A percentile compares a stretch with the other conserved stretches of the same genome.
phyloP scores from a whole-genome alignment of 2,888 invertebrate species.

The Drosophila peninsularis region DNA sequence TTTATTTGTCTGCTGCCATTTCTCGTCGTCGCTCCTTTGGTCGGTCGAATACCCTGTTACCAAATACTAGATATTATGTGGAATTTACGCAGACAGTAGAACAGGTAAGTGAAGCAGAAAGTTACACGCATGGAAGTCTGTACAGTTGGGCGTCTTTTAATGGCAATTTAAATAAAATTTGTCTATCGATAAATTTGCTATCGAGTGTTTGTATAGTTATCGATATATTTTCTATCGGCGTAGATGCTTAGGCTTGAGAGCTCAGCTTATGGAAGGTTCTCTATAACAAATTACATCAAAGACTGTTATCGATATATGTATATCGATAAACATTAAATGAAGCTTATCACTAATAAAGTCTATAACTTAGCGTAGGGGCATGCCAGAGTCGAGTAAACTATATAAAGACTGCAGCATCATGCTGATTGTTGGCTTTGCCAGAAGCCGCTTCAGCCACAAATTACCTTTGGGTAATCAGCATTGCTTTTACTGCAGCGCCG shows the following conservation, averaged over 20 bases:
- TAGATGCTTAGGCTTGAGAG: too few relatives aligned
- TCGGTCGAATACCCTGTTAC: constrained; percentile 39
- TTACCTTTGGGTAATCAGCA: constrained; percentile 77
- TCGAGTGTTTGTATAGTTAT: background rate
- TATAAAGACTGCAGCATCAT: background rate
- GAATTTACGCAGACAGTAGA: background rate
- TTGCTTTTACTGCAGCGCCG: constrained; percentile 44
- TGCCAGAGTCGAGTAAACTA: background rate
- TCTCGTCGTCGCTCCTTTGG: constrained; percentile 22
- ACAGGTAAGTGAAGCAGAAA: constrained; percentile 1
- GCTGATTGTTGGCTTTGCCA: constrained; percentile 9
- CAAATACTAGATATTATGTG: background rate
- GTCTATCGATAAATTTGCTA: background rate
- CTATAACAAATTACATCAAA: too few relatives aligned
- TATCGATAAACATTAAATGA: too few relatives aligned
- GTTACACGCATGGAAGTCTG: background rate
- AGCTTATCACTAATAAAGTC: too few relatives aligned
- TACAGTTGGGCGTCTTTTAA: background rate
- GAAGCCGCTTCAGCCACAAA: constrained; percentile 7
- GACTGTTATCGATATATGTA: background rate
- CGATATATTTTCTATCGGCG: background rate
- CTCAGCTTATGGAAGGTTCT: too few relatives aligned
- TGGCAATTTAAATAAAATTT: background rate
- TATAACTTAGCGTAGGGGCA: constrained; percentile 7
- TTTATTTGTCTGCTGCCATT: constrained; percentile 69